Conservation (phyloP, 2,888 invertebrate species). For the Mermis nigrescens region DNA sequence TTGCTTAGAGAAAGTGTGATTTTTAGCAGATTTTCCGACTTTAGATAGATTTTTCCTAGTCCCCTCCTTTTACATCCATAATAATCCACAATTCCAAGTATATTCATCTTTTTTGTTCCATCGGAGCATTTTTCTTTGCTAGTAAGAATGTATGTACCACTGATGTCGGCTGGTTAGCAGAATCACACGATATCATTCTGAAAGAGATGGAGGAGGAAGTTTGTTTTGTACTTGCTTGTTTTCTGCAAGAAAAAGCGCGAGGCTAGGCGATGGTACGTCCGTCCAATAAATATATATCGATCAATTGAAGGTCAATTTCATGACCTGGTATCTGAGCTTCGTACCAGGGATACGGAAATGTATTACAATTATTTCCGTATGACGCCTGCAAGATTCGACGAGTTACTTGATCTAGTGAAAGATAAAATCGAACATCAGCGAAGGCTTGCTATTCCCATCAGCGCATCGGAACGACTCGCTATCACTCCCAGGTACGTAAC, state of each 20-base stretch:
- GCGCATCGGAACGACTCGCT: not conserved
- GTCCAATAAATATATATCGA: not conserved
- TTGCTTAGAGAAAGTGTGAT: too few relatives aligned
- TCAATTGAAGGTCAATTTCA: not conserved
- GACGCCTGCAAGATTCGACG: not conserved
- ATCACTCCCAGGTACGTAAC: not conserved
- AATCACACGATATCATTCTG: too few relatives aligned
- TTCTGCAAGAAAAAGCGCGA: too few relatives aligned
- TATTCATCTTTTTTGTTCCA: too few relatives aligned
- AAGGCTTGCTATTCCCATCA: not conserved
- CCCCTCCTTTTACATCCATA: too few relatives aligned
- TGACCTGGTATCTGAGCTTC: not conserved
- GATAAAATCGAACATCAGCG: not conserved
- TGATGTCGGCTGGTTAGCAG: too few relatives aligned
- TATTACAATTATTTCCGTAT: not conserved
- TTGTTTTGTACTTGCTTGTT: not conserved
- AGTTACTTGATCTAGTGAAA: not conserved
- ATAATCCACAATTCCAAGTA: too few relatives aligned
- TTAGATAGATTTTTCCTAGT: too few relatives aligned
- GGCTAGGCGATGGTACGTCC: not conserved
- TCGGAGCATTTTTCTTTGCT: too few relatives aligned
- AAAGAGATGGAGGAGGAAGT: not conserved
- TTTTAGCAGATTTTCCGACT: too few relatives aligned
- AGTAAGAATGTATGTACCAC: too few relatives aligned
- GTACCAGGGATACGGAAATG: not conserved